Evolutionary conservation across 2,888 invertebrate genomes (phyloP).

Genomic region (Embidobia sp.): DNA sequence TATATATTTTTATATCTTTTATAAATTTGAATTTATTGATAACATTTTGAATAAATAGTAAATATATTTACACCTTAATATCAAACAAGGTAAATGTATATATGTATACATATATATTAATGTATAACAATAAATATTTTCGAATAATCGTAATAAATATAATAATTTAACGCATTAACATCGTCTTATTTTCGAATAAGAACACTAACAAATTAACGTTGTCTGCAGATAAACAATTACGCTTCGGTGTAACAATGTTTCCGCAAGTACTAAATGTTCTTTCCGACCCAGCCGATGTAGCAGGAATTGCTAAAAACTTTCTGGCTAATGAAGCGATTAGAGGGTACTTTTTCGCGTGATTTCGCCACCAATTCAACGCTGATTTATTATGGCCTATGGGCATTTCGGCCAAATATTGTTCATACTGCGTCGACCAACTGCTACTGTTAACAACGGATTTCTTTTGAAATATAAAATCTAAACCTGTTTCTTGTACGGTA

Average conservation of each 20-base stretch:
- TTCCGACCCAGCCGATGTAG: constrained; percentile 1
- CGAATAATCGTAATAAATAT: no score
- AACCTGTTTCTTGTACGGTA: constrained; percentile 9
- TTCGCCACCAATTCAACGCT: constrained; percentile 1
- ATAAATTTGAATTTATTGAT: no score
- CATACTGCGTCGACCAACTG: constrained; percentile 6
- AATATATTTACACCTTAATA: no score
- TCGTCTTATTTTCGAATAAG: neutral
- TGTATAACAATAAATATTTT: no score
- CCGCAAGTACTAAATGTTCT: neutral
- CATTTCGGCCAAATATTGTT: constrained; percentile 18
- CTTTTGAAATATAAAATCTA: constrained; percentile 22
- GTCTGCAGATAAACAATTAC: neutral
- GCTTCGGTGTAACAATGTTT: constrained; percentile 1
- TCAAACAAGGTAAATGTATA: no score
- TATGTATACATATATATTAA: no score
- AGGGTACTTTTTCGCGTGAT: neutral
- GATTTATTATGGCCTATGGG: constrained; percentile 9
- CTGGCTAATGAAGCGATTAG: neutral
- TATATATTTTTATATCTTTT: no score
- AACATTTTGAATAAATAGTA: no score
- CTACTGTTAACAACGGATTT: neutral
- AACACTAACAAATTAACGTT: neutral
- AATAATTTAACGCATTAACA: no score
- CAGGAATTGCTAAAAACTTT: neutral